Conservation (phyloP, 2,797 vertebrate genomes). For the Gymnopithys bicolor region DNA sequence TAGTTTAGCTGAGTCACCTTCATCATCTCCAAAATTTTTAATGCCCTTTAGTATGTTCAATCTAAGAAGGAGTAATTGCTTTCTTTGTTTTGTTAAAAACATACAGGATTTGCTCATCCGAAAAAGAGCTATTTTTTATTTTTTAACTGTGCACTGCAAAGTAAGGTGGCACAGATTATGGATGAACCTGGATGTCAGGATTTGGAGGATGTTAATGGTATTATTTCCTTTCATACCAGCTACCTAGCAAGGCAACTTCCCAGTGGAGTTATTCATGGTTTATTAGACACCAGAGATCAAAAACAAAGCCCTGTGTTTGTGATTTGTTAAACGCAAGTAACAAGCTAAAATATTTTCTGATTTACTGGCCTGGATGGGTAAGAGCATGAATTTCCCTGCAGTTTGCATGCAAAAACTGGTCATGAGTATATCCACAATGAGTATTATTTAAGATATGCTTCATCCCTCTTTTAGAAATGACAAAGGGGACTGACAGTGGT, state of each 20-base stretch:
- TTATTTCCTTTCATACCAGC: neutral
- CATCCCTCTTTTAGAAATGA: neutral
- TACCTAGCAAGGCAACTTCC: neutral
- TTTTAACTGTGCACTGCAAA: neutral
- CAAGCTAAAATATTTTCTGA: neutral
- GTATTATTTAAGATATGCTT: neutral
- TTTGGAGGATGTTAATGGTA: neutral
- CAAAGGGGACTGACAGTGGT: neutral
- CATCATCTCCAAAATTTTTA: conserved; percentile 30
- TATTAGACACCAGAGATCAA: neutral
- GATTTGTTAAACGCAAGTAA: neutral
- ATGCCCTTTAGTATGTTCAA: neutral
- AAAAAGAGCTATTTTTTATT: neutral
- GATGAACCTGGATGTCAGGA: neutral
- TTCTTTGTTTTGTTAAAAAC: neutral
- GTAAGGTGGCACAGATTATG: neutral
- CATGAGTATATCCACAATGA: neutral
- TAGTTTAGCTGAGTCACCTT: conserved; percentile 58
- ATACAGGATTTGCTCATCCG: neutral
- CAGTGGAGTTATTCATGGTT: neutral
- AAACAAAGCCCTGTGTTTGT: neutral
- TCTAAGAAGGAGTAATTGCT: neutral
- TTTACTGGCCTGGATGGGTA: neutral
- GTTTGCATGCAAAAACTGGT: neutral
- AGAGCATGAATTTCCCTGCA: neutral